Conservation (phyloP, 1,140 invertebrate species). For the Teleopsis dalmanni region DNA sequence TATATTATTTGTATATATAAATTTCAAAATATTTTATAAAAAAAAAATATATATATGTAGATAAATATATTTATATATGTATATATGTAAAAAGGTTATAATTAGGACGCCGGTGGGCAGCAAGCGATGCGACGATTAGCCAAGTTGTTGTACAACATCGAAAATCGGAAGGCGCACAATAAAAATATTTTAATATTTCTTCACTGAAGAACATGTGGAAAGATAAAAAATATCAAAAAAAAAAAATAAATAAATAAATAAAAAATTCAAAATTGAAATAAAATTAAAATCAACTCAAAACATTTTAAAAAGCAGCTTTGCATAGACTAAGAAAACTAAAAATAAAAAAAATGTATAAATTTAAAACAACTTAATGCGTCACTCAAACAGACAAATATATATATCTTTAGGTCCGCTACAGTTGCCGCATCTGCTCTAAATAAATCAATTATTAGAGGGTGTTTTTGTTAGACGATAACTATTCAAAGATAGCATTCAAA, state of each 20-base stretch:
- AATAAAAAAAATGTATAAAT: no score
- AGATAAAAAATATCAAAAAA: neutral
- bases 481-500: neutral
- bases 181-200: neutral
- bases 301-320: neutral
- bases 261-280: neutral
- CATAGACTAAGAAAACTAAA: no score
- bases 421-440: neutral
- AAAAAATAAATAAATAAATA: neutral
- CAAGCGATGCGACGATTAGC: neutral
- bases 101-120: no score
- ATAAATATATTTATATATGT: neutral
- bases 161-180: neutral
- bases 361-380: no score
- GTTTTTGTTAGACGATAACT: neutral
- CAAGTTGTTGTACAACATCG: constrained; percentile 1
- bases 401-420: neutral
- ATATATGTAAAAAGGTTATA: neutral
- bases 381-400: no score
- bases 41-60: no score
- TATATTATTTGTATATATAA: neutral
- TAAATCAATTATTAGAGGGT: constrained; percentile 1
- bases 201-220: neutral
- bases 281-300: neutral
- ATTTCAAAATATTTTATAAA: neutral